Conservation (phyloP, 2,888 invertebrate genomes). For the Tyria jacobaeae region DNA sequence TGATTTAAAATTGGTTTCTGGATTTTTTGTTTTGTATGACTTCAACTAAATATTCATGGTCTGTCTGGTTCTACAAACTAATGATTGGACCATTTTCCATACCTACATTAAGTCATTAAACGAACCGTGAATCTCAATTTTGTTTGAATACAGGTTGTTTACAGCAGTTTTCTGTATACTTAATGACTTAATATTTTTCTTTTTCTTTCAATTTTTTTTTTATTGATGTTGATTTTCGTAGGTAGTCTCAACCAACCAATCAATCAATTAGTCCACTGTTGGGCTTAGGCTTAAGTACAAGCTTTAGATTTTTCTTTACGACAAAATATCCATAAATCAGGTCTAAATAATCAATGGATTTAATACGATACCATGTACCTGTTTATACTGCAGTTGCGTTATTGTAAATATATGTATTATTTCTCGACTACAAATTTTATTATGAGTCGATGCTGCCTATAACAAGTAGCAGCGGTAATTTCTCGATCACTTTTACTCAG, state of each 20-base stretch:
- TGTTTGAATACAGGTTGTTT: not conserved
- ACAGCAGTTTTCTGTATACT: not conserved
- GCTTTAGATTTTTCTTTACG: not conserved
- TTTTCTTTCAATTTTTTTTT: too few relatives aligned
- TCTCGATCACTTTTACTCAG: not conserved
- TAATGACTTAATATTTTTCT: not conserved
- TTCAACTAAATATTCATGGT: not conserved
- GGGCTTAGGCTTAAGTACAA: not conserved
- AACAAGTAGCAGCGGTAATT: not conserved
- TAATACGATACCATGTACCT: conserved; percentile 19
- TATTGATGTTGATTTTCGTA: too few relatives aligned
- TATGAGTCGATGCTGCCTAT: not conserved
- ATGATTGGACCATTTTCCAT: not conserved
- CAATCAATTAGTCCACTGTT: too few relatives aligned
- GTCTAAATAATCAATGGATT: not conserved
- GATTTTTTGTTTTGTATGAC: not conserved
- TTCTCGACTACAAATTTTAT: conserved; percentile 25
- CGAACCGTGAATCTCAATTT: not conserved
- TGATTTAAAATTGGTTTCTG: conserved; percentile 8
- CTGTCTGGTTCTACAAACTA: not conserved
- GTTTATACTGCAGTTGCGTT: conserved; percentile 32
- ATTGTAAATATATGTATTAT: conserved; percentile 27
- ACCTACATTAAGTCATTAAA: not conserved
- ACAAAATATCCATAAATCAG: not conserved
- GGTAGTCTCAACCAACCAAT: too few relatives aligned